A percentile compares a stretch with the other conserved stretches of the same genome.
phyloP scores from a whole-genome alignment of 2,113 vertebrate genomes.

The Gobius niger region DNA sequence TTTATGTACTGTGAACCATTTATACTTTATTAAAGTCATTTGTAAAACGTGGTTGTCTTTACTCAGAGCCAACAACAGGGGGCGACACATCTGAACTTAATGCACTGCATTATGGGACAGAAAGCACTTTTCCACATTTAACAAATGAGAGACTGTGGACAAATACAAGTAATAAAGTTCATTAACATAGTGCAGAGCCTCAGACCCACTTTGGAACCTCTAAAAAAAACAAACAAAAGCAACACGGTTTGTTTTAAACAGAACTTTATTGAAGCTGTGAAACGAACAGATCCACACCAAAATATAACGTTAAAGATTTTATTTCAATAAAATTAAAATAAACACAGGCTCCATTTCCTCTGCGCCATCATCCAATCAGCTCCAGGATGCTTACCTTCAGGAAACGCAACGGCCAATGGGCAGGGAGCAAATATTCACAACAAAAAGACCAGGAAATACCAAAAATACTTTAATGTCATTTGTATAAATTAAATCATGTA shows the following conservation, averaged over 20 bases:
- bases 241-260: not conserved
- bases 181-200: too few species aligned
- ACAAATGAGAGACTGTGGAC: too few species aligned
- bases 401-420: not conserved
- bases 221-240: not conserved
- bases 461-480: constrained; percentile 95
- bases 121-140: not conserved
- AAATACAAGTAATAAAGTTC: too few species aligned
- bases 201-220: too few species aligned
- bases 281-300: not conserved
- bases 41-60: not conserved
- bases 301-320: not conserved
- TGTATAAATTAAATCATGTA: constrained; percentile 91
- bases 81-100: too few species aligned
- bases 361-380: not conserved
- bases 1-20: not conserved
- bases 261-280: constrained; percentile 7
- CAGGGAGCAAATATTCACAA: constrained; percentile 9
- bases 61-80: too few species aligned
- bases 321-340: not conserved
- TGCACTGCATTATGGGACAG: too few species aligned
- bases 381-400: constrained; percentile 2
- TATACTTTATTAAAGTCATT: not conserved
- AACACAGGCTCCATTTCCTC: not conserved
- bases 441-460: constrained; percentile 86